phyloP scores from a whole-genome alignment of 2,113 vertebrate genomes.

The Laticauda colubrina region DNA sequence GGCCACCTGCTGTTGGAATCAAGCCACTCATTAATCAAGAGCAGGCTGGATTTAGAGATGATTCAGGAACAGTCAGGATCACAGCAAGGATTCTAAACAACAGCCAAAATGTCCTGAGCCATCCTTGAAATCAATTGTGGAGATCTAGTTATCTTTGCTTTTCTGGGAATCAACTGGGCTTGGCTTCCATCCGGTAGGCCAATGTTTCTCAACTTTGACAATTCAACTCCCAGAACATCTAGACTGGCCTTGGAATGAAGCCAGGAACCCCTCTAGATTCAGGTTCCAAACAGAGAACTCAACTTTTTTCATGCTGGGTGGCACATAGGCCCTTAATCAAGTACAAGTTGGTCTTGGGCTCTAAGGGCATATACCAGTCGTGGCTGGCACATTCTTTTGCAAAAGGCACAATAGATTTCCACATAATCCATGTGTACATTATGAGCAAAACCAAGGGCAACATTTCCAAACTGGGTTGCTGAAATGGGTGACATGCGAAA shows the following conservation, averaged over 20 bases:
- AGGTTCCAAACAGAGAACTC: neutral
- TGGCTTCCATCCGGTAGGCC: neutral
- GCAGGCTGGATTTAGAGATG: accelerated
- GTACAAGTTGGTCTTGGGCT: neutral
- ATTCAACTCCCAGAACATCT: neutral
- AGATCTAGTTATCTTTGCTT: neutral
- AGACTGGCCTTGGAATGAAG: neutral
- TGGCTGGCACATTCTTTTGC: neutral
- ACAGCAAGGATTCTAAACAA: neutral
- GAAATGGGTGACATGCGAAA: neutral
- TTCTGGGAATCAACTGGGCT: neutral
- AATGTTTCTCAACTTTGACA: neutral
- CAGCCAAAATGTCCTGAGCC: neutral
- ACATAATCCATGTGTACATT: neutral
- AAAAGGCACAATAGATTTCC: neutral
- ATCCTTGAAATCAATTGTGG: neutral
- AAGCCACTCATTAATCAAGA: neutral
- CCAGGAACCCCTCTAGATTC: neutral
- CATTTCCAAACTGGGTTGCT: neutral
- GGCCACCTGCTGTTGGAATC: neutral
- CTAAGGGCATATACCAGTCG: neutral
- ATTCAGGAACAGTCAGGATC: neutral
- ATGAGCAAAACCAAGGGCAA: neutral
- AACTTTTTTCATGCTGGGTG: neutral
- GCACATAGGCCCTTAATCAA: neutral